Base-by-base conservation (phyloP, 2,888 invertebrate genomes). In the Drosophila antonietae region DNA sequence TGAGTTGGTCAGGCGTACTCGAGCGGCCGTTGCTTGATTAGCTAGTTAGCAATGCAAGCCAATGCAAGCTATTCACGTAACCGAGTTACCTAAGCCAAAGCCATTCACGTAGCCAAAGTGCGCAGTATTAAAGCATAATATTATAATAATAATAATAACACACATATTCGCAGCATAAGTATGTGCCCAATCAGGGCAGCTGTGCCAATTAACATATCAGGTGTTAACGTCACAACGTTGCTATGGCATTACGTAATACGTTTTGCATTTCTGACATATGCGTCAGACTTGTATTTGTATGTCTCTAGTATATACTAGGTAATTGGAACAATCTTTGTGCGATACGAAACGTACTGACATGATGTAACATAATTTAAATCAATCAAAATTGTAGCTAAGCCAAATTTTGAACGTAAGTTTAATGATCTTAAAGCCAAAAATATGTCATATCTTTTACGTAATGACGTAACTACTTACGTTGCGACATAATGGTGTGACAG, bases 1-100 rank as follows among this genome's bases (percentile, higher is more conserved):
- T 28, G 57, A 35, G 39, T 80, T 64, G 73, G 44, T 51, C 49
- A 51, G 49, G 31, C 49, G 49, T 51, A 51, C 31, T 51, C 18
- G 6, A 33, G n/a, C 33, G 53, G 10, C 39, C 31, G 18, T n/a
- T 23, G 15, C 23, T 64, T 46, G 68, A 20, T 66, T 20, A 33
- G 66, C 61, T 73, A 55, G 67, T 78, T 68, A 67, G 73, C 49
- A 43, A 10, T 8, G 41, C 41, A 9, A 44, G 68, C 64, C 9
- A 46, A 7, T 44, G 44, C 65, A 57, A 65, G 62, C 59, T 33
- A 43, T 58, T 72, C 58, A 86, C 84, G 83, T 65, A 83, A 86
- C 62, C 55, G 37, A 63, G 57, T 81, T 65, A 63, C 69, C 66
- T 65, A 74, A 80, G 52, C 35, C 68, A 52, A 64, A 73, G 20